Conservation (phyloP, 1,140 invertebrate genomes). For the Acromyrmex echinatior region DNA sequence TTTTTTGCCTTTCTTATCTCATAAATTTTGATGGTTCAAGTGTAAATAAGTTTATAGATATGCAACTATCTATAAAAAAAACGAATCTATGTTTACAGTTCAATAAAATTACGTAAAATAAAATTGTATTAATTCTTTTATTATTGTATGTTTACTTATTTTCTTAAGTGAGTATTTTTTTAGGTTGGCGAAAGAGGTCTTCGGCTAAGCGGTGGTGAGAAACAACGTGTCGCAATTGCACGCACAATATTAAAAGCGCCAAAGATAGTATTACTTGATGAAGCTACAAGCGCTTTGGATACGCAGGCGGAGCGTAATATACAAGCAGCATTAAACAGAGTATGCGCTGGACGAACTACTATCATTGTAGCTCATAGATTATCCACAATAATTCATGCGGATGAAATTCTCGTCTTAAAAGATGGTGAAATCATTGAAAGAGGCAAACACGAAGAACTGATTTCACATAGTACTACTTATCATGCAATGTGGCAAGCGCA, state of each 20-base stretch:
- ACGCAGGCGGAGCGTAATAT: conserved; percentile 95
- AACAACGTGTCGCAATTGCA: conserved; percentile 97
- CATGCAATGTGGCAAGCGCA: conserved; percentile 97
- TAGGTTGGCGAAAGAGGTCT: conserved; percentile 92
- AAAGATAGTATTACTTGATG: conserved; percentile 95
- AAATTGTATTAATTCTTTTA: neutral
- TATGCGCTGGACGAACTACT: conserved; percentile 95
- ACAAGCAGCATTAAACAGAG: conserved; percentile 91
- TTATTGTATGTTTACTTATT: neutral
- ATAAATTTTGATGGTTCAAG: neutral
- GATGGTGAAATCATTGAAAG: conserved; percentile 97
- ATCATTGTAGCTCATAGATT: conserved; percentile 97
- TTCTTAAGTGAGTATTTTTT: conserved; percentile 32
- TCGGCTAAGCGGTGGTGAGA: conserved; percentile 95
- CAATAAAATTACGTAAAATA: neutral
- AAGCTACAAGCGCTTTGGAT: conserved; percentile 95
- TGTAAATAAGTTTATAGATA: neutral
- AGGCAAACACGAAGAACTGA: conserved; percentile 94
- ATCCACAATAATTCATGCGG: conserved; percentile 97
- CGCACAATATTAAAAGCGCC: conserved; percentile 96
- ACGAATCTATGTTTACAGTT: neutral
- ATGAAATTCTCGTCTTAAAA: conserved; percentile 96
- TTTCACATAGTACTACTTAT: conserved; percentile 91
- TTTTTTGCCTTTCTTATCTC: neutral
- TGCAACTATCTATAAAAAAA: neutral